Evolutionary conservation across 1,140 invertebrate genomes (phyloP), one percentile per base, ranked within the genome.

Genomic region (Pissodes strobi): DNA sequence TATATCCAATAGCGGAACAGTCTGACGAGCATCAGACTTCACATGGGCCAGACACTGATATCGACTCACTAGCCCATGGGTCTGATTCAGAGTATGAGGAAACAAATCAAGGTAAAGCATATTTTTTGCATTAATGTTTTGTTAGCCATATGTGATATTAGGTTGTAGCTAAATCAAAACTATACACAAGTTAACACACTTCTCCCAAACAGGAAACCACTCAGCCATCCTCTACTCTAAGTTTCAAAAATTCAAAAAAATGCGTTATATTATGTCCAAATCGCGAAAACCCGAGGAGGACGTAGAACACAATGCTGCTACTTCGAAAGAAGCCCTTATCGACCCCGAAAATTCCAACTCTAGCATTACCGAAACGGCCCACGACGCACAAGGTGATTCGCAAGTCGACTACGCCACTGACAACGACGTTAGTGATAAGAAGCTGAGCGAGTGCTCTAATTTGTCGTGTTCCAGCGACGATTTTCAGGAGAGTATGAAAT

Each of bases 1-100:
- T 91, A 0, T 90, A 92, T 79, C 89, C 90, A 1, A 92, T 93
- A 71, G 90, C 87, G 2, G 90, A 93, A 79, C 89, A 91, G 73
- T 88, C 86, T 15, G 90, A 91, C 74, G 90, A 92, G 78, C 90
- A 88, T 80, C 83, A 86, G 66, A 87, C 87, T 23, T 88, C 86
- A 0, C 86, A 87, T 71, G 87, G 83, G 55, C 83, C 86, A 38
- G 83, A 87, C 72, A 83, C 86, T 0, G 83, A 85, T 70, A 75
- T 84, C 34, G 86, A 85, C 63, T 84, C 83, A 1, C 37, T 77
- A 30, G 78, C 68, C 2, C 75, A 73, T 34, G 70, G 70, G 46
- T 79, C 77, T 6, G 77, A 78, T 56, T 75, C 75, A 13, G 77
- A 83, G 69, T 85, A 82, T 64, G 84, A 85, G 66, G 84, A 84